A percentile compares a stretch with the other conserved stretches of the same genome.
These are phyloP conservation scores for Peromyscus leucopus DNA, from an alignment of 2,113 vertebrate species.

Conservation along the genomic window DNA sequence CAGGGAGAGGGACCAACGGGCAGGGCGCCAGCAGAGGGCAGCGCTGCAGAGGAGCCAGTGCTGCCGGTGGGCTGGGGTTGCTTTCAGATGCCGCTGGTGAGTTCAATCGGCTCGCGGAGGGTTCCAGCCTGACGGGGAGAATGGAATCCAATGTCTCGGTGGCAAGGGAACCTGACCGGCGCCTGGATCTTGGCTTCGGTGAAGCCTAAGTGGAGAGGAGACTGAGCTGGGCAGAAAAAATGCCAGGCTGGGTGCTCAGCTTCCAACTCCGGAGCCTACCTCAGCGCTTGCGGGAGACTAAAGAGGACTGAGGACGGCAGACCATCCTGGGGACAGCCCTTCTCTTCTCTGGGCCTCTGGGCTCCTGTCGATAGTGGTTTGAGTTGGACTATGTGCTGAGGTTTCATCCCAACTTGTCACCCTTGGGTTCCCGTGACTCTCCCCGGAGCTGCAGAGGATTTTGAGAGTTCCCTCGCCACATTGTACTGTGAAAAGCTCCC, in stretches of 20 bases:
- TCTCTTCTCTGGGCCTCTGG: background rate
- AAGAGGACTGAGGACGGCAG: background rate
- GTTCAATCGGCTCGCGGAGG: background rate
- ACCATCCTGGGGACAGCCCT: background rate
- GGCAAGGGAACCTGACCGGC: background rate
- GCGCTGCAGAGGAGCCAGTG: constrained; percentile 51
- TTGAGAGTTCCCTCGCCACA: background rate
- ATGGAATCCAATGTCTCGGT: background rate
- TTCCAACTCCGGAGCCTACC: background rate
- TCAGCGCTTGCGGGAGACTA: background rate
- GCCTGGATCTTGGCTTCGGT: background rate
- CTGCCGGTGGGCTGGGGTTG: background rate
- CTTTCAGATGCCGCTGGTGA: background rate
- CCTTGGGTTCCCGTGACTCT: background rate
- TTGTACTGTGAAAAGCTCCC: background rate
- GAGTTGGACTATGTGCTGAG: background rate
- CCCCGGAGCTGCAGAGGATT: background rate
- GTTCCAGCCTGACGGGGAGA: background rate
- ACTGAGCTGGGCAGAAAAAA: rapidly evolving
- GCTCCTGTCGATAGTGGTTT: background rate
- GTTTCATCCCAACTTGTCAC: background rate
- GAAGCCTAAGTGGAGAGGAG: background rate
- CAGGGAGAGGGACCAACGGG: background rate
- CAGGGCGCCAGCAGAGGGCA: constrained; percentile 76
- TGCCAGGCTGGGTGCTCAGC: background rate